Evolutionary conservation across 2,113 vertebrate species (phyloP), one percentile per base, ranked within the genome.

Genomic region (Tursiops truncatus): DNA sequence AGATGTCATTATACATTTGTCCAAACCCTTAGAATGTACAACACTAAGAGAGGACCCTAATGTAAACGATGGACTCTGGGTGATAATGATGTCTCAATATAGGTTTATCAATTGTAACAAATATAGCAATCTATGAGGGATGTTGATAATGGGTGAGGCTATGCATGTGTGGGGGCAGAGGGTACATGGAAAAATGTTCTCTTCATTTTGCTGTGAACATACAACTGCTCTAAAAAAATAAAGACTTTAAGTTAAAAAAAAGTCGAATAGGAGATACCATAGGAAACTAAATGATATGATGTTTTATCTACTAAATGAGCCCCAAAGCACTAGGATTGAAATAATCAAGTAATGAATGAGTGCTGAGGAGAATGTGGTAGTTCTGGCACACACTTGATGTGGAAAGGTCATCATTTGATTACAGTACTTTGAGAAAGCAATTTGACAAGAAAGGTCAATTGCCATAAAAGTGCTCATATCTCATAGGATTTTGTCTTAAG

Each of bases 401-500:
- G 79, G 33, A 41, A 74, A 31, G 20, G 20, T 79, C 20, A 60
- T 91, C 20, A 60, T 91, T 84, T 84, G 38, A 28, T 38, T 26
- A 89, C 8, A 92, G 63, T 56, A 68, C 36, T 80, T 92, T 81
- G 11, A 88, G 70, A 95, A 79, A 93, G 85, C 53, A 93, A 67
- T 91, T 91, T 90, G 53, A 60, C 21, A 70, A 87, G 68, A 87
- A 2, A 44, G 62, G 33, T 50, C 73, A 62, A 47, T 58, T 81
- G 80, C 50, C 76, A 14, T 92, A 23, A 80, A 93, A 96, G 23
- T 71, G 17, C 2, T 67, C 47, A 53, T 25, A 84, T 60, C 62
- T 88, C 31, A 33, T 67, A 91, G 23, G 41, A 92, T 85, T 68
- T 83, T 90, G 76, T 88, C 76, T 38, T 83, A 96, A 79, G 77